Conservation (phyloP, 2,113 vertebrate genomes). For the Panthera leo region DNA sequence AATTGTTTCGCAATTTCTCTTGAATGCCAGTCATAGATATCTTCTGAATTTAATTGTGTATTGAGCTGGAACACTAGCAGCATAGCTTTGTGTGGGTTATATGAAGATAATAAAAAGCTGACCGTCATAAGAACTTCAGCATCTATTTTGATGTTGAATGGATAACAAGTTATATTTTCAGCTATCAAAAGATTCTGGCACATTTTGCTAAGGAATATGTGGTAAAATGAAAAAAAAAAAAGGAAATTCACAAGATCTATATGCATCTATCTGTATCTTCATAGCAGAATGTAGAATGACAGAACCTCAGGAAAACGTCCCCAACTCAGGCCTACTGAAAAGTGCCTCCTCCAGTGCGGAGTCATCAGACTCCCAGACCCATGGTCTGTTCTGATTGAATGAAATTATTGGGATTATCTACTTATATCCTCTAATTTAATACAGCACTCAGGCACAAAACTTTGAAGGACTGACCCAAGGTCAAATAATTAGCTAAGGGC, state of each 20-base stretch:
- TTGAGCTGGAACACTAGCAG: background rate
- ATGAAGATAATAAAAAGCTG: slow-evolving; percentile 73
- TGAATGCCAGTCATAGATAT: background rate
- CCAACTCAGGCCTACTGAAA: accelerated
- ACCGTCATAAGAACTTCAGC: slow-evolving; percentile 39
- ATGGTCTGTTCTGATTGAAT: background rate
- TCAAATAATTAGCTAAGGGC: background rate
- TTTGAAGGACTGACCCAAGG: background rate
- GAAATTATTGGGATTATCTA: background rate
- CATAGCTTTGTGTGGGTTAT: slow-evolving; percentile 64
- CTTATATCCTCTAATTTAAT: background rate
- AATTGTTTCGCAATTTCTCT: background rate
- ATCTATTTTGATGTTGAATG: slow-evolving; percentile 47
- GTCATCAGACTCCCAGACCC: background rate
- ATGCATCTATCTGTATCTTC: background rate
- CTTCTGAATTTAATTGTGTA: background rate
- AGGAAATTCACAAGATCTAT: background rate
- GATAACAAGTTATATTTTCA: slow-evolving; percentile 65
- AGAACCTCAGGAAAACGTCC: background rate
- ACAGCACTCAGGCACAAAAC: background rate
- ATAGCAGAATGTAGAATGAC: background rate
- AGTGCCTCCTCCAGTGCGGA: background rate
- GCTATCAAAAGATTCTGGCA: slow-evolving; percentile 51
- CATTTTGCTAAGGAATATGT: slow-evolving; percentile 72
- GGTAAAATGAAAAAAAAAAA: slow-evolving; percentile 41